A percentile compares a stretch with the other conserved stretches of the same genome.
These are phyloP conservation scores for Peromyscus melanophrys DNA, from an alignment of 2,797 vertebrate species.

Conservation along the genomic window DNA sequence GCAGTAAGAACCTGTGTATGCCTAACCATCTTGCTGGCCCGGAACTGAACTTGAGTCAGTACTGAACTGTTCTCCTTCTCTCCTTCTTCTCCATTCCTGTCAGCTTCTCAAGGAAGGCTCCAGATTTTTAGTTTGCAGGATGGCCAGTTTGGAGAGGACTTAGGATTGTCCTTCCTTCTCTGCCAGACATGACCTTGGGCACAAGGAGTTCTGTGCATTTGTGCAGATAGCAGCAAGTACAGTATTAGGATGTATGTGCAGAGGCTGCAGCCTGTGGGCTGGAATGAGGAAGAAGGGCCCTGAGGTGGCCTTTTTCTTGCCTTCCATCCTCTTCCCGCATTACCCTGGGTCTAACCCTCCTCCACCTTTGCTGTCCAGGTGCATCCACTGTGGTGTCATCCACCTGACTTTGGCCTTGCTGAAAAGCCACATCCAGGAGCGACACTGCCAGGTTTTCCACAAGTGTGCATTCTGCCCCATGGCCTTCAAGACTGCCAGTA, in stretches of 20 bases:
- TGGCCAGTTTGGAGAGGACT: not conserved
- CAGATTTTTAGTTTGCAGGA: not conserved
- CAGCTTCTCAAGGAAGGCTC: not conserved
- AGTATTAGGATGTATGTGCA: not conserved
- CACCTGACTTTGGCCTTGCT: conserved; percentile 95
- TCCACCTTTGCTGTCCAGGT: conserved; percentile 89
- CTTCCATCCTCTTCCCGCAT: not conserved
- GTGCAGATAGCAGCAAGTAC: not conserved
- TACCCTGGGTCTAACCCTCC: not conserved
- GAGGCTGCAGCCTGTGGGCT: not conserved
- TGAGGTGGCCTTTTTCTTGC: not conserved
- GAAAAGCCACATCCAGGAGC: conserved; percentile 96
- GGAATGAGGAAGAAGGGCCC: not conserved
- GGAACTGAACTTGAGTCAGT: not conserved
- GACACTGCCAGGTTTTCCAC: conserved; percentile 96
- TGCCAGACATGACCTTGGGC: not conserved
- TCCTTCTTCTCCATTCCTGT: not conserved
- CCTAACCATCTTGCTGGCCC: not conserved
- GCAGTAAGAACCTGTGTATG: not conserved
- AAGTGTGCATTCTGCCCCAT: conserved; percentile 97
- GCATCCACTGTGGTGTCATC: conserved; percentile 97
- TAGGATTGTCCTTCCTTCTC: not conserved
- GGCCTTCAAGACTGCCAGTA: conserved; percentile 96
- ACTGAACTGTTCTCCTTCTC: not conserved
- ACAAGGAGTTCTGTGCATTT: not conserved